Percentiles rank a stretch among this genome's conserved stretches.
Conservation (phyloP, 30 jellyfish, hydroid and myxozoan genomes). For the Hydractinia symbiolongicarpus region DNA sequence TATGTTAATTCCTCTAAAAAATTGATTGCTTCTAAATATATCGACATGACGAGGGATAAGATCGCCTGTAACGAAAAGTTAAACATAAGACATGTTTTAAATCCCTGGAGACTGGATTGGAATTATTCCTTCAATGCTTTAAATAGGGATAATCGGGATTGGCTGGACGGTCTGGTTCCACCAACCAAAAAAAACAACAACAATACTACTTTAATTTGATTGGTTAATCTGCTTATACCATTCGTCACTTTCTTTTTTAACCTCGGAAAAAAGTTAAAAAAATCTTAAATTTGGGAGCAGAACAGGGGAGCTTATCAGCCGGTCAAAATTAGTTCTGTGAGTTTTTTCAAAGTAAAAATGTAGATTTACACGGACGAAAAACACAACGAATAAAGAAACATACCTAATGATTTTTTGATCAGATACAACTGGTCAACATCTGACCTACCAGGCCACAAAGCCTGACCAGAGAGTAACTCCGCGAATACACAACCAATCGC, state of each 20-base stretch:
- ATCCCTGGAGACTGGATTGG: too few species aligned
- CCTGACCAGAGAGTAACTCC: slow-evolving; percentile 82
- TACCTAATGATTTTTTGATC: slow-evolving; percentile 75
- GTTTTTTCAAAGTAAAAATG: too few species aligned
- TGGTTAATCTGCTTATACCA: background rate
- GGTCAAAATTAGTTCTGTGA: too few species aligned
- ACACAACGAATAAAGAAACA: background rate
- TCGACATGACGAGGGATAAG: slow-evolving; percentile 82
- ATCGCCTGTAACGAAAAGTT: slow-evolving; percentile 48
- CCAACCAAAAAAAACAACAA: background rate
- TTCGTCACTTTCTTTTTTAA: background rate
- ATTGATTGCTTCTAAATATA: slow-evolving; percentile 73
- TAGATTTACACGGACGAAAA: background rate
- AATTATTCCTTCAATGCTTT: too few species aligned
- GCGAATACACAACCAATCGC: slow-evolving; percentile 94
- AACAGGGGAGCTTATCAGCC: too few species aligned
- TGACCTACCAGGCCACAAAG: slow-evolving; percentile 95
- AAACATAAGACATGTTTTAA: background rate
- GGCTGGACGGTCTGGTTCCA: too few species aligned
- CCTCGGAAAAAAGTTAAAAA: background rate
- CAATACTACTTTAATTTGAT: background rate
- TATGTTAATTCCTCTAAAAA: slow-evolving; percentile 65
- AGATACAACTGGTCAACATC: slow-evolving; percentile 93
- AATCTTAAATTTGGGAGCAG: background rate
- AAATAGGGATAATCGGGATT: too few species aligned